Conservation (phyloP, 1,140 invertebrate species). For the Batillaria attramentaria region DNA sequence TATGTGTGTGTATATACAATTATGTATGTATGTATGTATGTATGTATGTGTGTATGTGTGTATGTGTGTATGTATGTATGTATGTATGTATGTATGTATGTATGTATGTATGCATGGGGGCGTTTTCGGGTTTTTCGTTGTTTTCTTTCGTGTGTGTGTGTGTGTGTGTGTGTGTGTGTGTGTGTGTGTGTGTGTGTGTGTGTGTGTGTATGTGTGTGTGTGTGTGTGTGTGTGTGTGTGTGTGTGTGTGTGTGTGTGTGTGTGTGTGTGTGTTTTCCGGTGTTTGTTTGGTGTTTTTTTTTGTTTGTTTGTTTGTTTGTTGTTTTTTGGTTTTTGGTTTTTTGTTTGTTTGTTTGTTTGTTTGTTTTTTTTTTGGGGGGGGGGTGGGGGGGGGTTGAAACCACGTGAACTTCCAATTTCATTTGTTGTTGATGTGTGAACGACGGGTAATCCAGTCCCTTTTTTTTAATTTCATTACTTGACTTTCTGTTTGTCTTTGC, state of each 20-base stretch:
- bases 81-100: too few species aligned
- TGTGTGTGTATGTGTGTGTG: slow-evolving; percentile 13
- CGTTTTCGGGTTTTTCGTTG: background rate
- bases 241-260: background rate
- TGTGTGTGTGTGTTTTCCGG: background rate
- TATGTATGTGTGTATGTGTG: too few species aligned
- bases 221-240: slow-evolving; percentile 16
- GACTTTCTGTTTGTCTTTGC: slow-evolving; percentile 21
- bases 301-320: background rate
- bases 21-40: too few species aligned
- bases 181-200: background rate
- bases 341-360: background rate
- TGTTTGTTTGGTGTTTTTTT: slow-evolving; percentile 4
- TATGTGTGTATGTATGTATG: too few species aligned
- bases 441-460: too few species aligned
- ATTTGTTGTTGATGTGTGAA: too few species aligned
- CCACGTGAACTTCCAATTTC: too few species aligned
- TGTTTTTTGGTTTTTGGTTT: background rate
- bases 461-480: too few species aligned
- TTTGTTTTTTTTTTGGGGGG: background rate
- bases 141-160: background rate
- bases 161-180: background rate
- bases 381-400: too few species aligned
- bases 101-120: too few species aligned
- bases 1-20: too few species aligned